Conservation (phyloP, 2,113 vertebrate genomes). For the Salminus brasiliensis region DNA sequence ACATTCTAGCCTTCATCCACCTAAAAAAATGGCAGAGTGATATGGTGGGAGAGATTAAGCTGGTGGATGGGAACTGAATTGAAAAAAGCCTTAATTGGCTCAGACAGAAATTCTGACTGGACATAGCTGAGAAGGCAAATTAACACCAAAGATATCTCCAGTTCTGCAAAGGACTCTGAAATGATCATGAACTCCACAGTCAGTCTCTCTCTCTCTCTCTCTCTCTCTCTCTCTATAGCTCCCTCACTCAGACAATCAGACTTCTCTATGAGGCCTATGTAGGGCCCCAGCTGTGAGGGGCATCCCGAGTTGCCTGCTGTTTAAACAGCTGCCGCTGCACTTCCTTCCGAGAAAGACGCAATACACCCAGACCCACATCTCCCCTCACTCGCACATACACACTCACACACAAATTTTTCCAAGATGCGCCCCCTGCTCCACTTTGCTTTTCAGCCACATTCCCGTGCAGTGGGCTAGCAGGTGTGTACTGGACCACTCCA, state of each 20-base stretch:
- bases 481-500: neutral
- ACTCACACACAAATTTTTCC: neutral
- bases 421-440: neutral
- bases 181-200: conserved; percentile 41
- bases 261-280: conserved; percentile 38
- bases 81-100: no score
- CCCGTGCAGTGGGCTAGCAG: neutral
- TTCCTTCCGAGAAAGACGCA: conserved; percentile 53
- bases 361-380: no score
- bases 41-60: no score
- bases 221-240: conserved; percentile 19
- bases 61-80: no score
- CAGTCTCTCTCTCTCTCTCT: neutral
- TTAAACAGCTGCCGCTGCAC: conserved; percentile 64
- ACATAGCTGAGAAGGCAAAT: neutral
- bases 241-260: conserved; percentile 44
- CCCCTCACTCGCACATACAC: conserved; percentile 20
- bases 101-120: no score
- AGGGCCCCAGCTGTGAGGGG: conserved; percentile 52
- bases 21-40: no score
- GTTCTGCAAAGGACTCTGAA: conserved; percentile 46
- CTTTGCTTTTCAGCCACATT: neutral
- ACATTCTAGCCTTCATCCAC: no score
- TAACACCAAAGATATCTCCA: conserved; percentile 3
- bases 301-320: conserved; percentile 58